Conservation (phyloP, 2,888 invertebrate genomes). For the Criorhina ranunculi region DNA sequence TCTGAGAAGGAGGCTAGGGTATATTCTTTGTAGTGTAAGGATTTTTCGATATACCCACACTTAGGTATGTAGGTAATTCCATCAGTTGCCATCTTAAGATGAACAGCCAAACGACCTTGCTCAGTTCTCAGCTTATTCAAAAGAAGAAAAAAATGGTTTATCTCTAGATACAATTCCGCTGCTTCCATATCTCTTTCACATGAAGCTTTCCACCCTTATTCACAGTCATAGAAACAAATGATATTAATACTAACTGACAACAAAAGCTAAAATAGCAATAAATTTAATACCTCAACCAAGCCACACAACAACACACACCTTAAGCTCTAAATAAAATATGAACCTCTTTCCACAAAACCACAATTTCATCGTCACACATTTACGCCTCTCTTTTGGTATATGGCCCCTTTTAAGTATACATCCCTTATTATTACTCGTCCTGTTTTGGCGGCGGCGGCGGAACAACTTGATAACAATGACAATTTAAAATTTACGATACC, state of each 20-base stretch:
- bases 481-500: slow-evolving; percentile 70
- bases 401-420: too few relatives aligned
- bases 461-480: slow-evolving; percentile 68
- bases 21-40: too few relatives aligned
- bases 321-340: slow-evolving; percentile 20
- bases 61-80: too few relatives aligned
- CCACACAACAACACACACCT: slow-evolving; percentile 30
- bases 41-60: too few relatives aligned
- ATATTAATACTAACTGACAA: background rate
- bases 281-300: slow-evolving; percentile 22
- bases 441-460: slow-evolving; percentile 54
- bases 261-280: slow-evolving; percentile 23
- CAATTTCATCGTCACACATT: background rate
- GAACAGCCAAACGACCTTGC: too few relatives aligned
- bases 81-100: too few relatives aligned
- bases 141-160: too few relatives aligned
- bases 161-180: too few relatives aligned
- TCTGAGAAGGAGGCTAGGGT: too few relatives aligned
- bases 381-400: slow-evolving; percentile 11
- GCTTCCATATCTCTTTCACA: background rate
- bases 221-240: background rate
- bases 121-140: too few relatives aligned
- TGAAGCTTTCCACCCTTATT: background rate
- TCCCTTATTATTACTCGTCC: slow-evolving; percentile 45
- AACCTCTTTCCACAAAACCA: slow-evolving; percentile 1